Conservation (phyloP, 2,113 vertebrate species). For the Scomber scombrus region DNA sequence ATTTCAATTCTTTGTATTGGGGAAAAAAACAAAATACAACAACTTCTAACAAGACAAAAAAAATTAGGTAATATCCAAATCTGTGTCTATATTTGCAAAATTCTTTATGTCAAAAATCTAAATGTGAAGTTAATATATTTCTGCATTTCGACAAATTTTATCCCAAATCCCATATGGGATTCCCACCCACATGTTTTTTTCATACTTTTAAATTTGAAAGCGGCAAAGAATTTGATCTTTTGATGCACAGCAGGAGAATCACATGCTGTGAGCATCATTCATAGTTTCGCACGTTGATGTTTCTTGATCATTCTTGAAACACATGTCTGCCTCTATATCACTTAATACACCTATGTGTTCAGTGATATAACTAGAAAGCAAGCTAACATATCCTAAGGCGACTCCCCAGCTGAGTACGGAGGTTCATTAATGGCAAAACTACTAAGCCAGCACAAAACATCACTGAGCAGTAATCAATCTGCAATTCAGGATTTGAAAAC, state of each 20-base stretch:
- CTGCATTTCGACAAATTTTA: background rate
- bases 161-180: background rate
- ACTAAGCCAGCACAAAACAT: slow-evolving; percentile 39
- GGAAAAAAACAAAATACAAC: too few species aligned
- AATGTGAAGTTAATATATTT: background rate
- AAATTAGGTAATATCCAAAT: too few species aligned
- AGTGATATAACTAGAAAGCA: slow-evolving; percentile 46
- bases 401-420: slow-evolving; percentile 24
- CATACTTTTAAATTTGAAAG: too few species aligned
- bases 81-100: background rate
- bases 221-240: background rate
- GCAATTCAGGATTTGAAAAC: slow-evolving; percentile 6
- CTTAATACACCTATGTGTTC: background rate
- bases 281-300: slow-evolving; percentile 7
- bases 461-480: slow-evolving; percentile 21
- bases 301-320: slow-evolving; percentile 32
- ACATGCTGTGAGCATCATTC: slow-evolving; percentile 6
- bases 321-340: slow-evolving; percentile 6
- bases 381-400: slow-evolving; percentile 25
- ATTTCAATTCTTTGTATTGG: background rate
- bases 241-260: background rate
- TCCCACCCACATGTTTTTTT: too few species aligned
- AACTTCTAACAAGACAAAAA: too few species aligned
- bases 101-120: background rate
- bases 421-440: slow-evolving; percentile 48